Evolutionary conservation across 2,888 invertebrate genomes (phyloP).

Genomic region (Nysson spinosus): DNA sequence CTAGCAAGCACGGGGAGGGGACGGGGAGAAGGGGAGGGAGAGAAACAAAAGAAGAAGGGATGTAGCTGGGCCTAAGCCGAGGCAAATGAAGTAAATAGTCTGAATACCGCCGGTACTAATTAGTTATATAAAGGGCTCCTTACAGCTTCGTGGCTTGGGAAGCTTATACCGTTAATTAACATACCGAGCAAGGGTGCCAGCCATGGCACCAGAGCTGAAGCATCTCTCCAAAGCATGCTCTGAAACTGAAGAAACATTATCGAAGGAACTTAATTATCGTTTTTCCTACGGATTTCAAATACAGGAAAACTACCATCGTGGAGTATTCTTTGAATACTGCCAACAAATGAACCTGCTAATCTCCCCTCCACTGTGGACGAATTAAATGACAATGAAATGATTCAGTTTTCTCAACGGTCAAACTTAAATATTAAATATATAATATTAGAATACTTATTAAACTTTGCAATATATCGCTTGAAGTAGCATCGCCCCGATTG

Average conservation of each 20-base stretch:
- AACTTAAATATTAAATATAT: no score
- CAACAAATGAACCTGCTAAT: conserved; percentile 17
- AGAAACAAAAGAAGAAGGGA: conserved; percentile 44
- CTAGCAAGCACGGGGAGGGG: not conserved
- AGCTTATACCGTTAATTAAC: conserved; percentile 76
- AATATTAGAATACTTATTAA: no score
- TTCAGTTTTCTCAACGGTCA: no score
- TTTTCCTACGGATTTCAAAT: conserved; percentile 36
- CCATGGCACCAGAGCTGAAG: conserved; percentile 41
- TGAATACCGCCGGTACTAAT: conserved; percentile 72
- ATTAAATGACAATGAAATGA: no score
- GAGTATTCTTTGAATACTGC: conserved; percentile 27
- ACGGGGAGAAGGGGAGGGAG: conserved; percentile 3
- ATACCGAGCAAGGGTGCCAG: conserved; percentile 68
- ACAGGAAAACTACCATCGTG: conserved; percentile 15
- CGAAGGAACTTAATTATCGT: conserved; percentile 50
- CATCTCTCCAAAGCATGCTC: conserved; percentile 28
- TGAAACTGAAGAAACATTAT: conserved; percentile 56
- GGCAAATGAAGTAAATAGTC: conserved; percentile 67
- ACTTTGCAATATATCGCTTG: no score
- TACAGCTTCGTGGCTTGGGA: conserved; percentile 64
- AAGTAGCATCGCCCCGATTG: no score
- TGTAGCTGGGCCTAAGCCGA: conserved; percentile 57
- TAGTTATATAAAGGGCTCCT: conserved; percentile 71
- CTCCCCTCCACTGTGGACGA: no score